These are phyloP conservation scores for Periophthalmus modestus DNA, from an alignment of 2,113 vertebrate genomes.

Conservation along the genomic window DNA sequence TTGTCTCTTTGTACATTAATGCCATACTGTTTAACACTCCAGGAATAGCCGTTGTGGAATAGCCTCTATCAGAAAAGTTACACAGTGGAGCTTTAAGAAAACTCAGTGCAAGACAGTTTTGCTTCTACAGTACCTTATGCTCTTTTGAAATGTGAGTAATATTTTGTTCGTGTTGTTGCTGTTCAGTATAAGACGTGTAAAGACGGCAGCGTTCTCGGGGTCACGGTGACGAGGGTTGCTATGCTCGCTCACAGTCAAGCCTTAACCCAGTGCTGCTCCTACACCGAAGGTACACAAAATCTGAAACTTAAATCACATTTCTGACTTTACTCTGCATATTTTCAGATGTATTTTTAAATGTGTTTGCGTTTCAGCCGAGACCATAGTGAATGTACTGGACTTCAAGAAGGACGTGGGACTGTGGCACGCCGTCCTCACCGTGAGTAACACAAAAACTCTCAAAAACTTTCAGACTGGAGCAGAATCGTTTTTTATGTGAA, in stretches of 20 bases:
- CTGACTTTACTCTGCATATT: neutral
- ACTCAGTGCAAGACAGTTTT: too few relatives aligned
- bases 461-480: neutral
- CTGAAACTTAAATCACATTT: neutral
- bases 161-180: neutral
- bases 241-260: constrained; percentile 78
- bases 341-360: neutral
- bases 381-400: constrained; percentile 73
- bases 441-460: constrained; percentile 28
- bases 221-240: constrained; percentile 68
- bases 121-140: too few relatives aligned
- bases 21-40: too few relatives aligned
- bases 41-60: too few relatives aligned
- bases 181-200: constrained; percentile 71
- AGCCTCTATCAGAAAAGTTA: too few relatives aligned
- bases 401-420: constrained; percentile 74
- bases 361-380: constrained; percentile 62
- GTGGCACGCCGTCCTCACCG: constrained; percentile 72
- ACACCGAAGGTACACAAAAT: constrained; percentile 69
- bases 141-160: too few relatives aligned
- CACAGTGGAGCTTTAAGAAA: too few relatives aligned
- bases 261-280: constrained; percentile 73
- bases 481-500: neutral
- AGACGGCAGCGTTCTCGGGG: constrained; percentile 68
- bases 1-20: too few relatives aligned